A percentile compares a stretch with the other conserved stretches of the same genome.
Conservation (phyloP, 2,888 invertebrate species). For the Drosophila melanocephala region DNA sequence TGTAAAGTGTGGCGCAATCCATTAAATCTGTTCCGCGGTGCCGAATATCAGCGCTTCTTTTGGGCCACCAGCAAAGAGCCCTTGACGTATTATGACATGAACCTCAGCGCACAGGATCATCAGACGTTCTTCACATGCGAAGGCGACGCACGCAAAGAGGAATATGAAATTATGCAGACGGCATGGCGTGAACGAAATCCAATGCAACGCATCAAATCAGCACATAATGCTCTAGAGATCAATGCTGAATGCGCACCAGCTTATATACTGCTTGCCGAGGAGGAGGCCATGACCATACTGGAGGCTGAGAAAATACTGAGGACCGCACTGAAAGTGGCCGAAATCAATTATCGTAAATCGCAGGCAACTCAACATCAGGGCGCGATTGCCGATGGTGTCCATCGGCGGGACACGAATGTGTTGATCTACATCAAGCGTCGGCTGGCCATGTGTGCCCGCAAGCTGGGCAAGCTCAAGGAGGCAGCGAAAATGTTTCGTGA, state of each 20-base stretch:
- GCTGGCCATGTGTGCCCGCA: constrained; percentile 98
- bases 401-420: constrained; percentile 96
- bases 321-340: constrained; percentile 93
- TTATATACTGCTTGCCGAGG: constrained; percentile 97
- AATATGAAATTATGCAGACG: constrained; percentile 97
- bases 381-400: constrained; percentile 90
- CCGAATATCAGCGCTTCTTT: constrained; percentile 98
- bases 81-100: constrained; percentile 99
- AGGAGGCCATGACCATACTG: constrained; percentile 96
- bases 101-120: constrained; percentile 99
- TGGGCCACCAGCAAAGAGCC: constrained; percentile 97
- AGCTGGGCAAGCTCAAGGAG: constrained; percentile 96
- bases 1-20: constrained; percentile 99
- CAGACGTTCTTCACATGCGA: constrained; percentile 98
- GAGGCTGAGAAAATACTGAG: constrained; percentile 94
- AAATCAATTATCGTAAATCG: constrained; percentile 91
- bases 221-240: constrained; percentile 93
- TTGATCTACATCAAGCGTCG: constrained; percentile 97
- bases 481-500: constrained; percentile 98
- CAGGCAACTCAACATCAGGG: constrained; percentile 93
- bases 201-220: constrained; percentile 95
- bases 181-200: constrained; percentile 98
- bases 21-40: constrained; percentile 96
- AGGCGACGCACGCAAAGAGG: constrained; percentile 93
- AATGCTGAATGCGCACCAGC: constrained; percentile 98